Percentiles rank a stretch among this genome's conserved stretches.
Evolutionary conservation across 2,888 invertebrate species (phyloP).

Genomic region (Caenorhabditis auriculariae): DNA sequence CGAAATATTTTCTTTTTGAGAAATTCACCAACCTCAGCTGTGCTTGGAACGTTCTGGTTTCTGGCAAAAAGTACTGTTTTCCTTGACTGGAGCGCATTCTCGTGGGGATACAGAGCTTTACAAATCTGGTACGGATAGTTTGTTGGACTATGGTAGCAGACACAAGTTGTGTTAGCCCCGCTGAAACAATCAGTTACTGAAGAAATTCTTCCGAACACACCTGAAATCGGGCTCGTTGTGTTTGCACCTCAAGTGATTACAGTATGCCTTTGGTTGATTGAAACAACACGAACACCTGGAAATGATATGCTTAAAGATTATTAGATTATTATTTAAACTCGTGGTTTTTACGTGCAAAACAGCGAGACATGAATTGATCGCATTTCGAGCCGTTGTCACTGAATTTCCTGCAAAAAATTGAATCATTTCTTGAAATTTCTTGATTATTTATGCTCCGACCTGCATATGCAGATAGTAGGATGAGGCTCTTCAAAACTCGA

Average conservation of each 20-base stretch:
- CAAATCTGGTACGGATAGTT: conserved; percentile 50
- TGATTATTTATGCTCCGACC: too few relatives aligned
- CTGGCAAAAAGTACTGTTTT: too few relatives aligned
- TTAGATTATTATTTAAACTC: conserved; percentile 10
- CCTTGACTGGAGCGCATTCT: conserved; percentile 16
- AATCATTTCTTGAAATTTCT: not conserved
- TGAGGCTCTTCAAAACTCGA: conserved; percentile 3
- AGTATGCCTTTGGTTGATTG: conserved; percentile 53
- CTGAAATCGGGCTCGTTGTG: conserved; percentile 53
- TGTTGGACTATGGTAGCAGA: conserved; percentile 45
- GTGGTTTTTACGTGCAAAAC: conserved; percentile 32
- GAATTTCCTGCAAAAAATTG: conserved; percentile 36
- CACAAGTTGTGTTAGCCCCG: conserved; percentile 50
- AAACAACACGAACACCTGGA: conserved; percentile 57
- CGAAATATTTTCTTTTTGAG: too few relatives aligned
- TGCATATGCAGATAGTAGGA: conserved; percentile 43
- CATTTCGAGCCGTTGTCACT: conserved; percentile 39
- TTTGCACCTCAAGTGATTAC: conserved; percentile 52
- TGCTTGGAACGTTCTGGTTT: too few relatives aligned
- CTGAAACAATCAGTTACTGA: conserved; percentile 14
- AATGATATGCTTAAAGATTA: not conserved
- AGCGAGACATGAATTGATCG: conserved; percentile 50
- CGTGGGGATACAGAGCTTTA: conserved; percentile 18
- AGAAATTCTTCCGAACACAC: conserved; percentile 17
- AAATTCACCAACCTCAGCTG: too few relatives aligned